Base-by-base conservation (phyloP, 2,797 vertebrate species). In the Leuciscus waleckii region DNA sequence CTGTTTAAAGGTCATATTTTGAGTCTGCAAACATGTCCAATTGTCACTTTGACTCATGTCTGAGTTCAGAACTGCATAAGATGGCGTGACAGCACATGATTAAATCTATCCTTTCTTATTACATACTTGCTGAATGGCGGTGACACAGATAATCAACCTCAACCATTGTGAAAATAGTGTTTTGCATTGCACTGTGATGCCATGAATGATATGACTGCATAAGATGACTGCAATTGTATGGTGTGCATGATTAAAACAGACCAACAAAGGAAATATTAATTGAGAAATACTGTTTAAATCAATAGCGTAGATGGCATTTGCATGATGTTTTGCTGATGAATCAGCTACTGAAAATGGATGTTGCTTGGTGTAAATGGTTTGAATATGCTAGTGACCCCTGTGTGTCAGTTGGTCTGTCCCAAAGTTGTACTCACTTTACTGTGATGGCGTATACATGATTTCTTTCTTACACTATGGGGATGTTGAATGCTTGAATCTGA, bases 31-130 rank as follows among this genome's bases (percentile, higher is more conserved):
- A 85, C 77, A 85, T 54, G 43, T 85, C 23, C 41, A 63, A n/a
- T 73, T 80, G 83, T 85, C 77, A 80, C 83, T 85, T 74, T 80
- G 56, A 73, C 51, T 85, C 41, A 67, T 84, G 89, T 85, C 85
- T 83, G 68, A 85, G 81, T 49, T 75, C 73, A 76, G 61, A 73
- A 84, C 63, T 81, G 84, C 29, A 56, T 84, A 58, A 83, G 79
- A 79, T 65, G 82, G 73, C 54, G 16, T 90, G 83, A 90, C 87
- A 85, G 85, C 77, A 84, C 37, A 43, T 87, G 88, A 90, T 90
- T 90, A 85, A 88, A 90, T 80, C 87, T 86, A 87, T 90, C 89
- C 87, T 90, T 87, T 88, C 87, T 81, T 85, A 87, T 90, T 86
- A 90, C 68, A 73, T 87, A 82, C 67, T 78, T 67, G 37, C 61